Conservation (phyloP, 2,113 vertebrate species). For the Leptocoma aspasia region DNA sequence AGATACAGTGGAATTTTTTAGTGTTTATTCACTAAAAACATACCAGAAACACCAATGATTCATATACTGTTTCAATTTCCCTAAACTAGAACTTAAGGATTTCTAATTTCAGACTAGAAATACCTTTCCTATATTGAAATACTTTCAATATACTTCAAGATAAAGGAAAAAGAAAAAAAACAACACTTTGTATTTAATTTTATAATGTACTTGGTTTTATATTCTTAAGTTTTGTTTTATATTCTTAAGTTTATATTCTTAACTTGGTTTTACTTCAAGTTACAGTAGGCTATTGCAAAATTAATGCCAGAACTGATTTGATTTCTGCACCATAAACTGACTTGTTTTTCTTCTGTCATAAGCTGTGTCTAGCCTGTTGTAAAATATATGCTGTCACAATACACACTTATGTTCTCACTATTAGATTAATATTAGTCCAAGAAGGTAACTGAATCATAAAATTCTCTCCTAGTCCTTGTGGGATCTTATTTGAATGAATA, state of each 20-base stretch:
- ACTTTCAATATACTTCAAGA: background rate
- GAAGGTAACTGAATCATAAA: slow-evolving; percentile 22
- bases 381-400: background rate
- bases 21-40: background rate
- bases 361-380: background rate
- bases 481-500: background rate
- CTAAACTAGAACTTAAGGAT: background rate
- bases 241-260: background rate
- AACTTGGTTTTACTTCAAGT: background rate
- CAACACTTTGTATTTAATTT: background rate
- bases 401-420: background rate
- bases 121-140: background rate
- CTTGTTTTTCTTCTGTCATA: slow-evolving; percentile 16
- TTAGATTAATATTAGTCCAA: slow-evolving; percentile 4
- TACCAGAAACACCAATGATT: background rate
- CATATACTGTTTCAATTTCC: background rate
- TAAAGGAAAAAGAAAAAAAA: background rate
- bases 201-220: background rate
- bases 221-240: background rate
- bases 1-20: background rate
- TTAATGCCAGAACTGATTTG: background rate
- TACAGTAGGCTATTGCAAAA: background rate
- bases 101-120: background rate
- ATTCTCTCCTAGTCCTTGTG: background rate
- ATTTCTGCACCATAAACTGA: background rate